Evolutionary conservation across 1,140 invertebrate genomes (phyloP).

Genomic region (Olivierus martensii): DNA sequence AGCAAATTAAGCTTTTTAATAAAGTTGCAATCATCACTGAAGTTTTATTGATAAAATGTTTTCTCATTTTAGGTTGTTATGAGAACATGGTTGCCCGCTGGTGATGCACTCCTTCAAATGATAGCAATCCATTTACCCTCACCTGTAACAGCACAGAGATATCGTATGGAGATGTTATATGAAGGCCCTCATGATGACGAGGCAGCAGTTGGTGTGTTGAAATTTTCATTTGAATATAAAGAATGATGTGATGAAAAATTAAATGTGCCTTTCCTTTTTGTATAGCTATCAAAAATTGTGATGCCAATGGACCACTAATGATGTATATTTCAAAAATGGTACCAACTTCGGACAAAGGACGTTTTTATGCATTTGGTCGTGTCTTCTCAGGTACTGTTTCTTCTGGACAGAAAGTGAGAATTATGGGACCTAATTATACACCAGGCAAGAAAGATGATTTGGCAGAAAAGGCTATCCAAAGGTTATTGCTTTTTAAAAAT

Average conservation of each 20-base stretch:
- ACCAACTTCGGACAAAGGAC: slow-evolving; percentile 96
- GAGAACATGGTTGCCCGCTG: slow-evolving; percentile 98
- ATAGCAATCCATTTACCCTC: slow-evolving; percentile 99
- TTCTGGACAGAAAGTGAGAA: slow-evolving; percentile 90
- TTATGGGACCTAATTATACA: slow-evolving; percentile 96
- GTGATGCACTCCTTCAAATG: slow-evolving; percentile 99
- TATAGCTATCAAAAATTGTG: slow-evolving; percentile 63
- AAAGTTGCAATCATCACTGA: too few species aligned
- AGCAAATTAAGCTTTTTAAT: too few species aligned
- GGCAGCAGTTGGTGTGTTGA: slow-evolving; percentile 62
- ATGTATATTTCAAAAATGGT: slow-evolving; percentile 99
- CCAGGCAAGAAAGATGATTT: slow-evolving; percentile 99
- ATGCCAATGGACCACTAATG: slow-evolving; percentile 94
- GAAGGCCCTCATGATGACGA: slow-evolving; percentile 97
- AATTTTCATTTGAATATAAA: background rate
- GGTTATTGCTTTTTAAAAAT: too few species aligned
- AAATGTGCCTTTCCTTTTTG: background rate
- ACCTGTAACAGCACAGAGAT: slow-evolving; percentile 96
- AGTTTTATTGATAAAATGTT: too few species aligned
- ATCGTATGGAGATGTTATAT: slow-evolving; percentile 98
- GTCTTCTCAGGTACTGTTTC: slow-evolving; percentile 95
- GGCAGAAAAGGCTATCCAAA: slow-evolving; percentile 96
- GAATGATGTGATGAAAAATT: too few species aligned
- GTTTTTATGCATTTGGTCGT: slow-evolving; percentile 99
- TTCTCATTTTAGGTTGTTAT: slow-evolving; percentile 54